Conservation (phyloP, 2,113 vertebrate genomes). For the Dipodomys ordii region DNA sequence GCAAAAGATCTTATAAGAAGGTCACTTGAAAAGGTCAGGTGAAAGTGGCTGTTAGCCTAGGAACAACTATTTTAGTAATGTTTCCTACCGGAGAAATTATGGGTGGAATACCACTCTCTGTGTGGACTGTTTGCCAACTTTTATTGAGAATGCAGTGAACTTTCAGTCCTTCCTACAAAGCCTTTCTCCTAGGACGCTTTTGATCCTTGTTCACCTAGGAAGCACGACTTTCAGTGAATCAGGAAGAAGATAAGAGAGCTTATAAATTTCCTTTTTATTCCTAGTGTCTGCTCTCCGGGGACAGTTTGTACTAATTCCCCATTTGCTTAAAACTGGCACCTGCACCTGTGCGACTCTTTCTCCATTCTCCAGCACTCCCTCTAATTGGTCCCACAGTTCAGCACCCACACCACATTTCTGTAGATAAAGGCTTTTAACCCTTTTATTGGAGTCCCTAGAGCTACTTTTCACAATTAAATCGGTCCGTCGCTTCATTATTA, state of each 20-base stretch:
- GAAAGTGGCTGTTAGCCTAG: background rate
- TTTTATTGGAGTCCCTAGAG: constrained; percentile 57
- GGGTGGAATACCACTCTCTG: constrained; percentile 13
- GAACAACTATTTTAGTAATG: background rate
- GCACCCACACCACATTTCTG: constrained; percentile 33
- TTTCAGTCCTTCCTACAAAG: constrained; percentile 18
- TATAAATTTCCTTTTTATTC: background rate
- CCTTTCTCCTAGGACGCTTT: constrained; percentile 24
- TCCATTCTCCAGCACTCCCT: no score
- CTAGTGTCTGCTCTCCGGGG: background rate
- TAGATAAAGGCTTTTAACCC: constrained; percentile 42
- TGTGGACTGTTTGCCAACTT: constrained; percentile 64
- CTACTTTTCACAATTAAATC: constrained; percentile 72
- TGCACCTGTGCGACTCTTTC: background rate
- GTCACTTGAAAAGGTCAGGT: constrained; percentile 56
- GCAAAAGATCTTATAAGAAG: constrained; percentile 68
- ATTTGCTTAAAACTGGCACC: constrained; percentile 26
- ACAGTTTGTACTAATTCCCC: background rate
- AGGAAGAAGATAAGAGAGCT: constrained; percentile 45
- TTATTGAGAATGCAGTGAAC: constrained; percentile 15
- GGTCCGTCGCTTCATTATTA: constrained; percentile 63
- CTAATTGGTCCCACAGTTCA: constrained; percentile 60
- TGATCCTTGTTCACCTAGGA: background rate
- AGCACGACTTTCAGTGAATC: background rate
- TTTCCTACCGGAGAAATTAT: background rate